A percentile compares a stretch with the other conserved stretches of the same genome.
These are phyloP conservation scores for Synergus gifuensis DNA, from an alignment of 2,888 invertebrate genomes.

Conservation along the genomic window DNA sequence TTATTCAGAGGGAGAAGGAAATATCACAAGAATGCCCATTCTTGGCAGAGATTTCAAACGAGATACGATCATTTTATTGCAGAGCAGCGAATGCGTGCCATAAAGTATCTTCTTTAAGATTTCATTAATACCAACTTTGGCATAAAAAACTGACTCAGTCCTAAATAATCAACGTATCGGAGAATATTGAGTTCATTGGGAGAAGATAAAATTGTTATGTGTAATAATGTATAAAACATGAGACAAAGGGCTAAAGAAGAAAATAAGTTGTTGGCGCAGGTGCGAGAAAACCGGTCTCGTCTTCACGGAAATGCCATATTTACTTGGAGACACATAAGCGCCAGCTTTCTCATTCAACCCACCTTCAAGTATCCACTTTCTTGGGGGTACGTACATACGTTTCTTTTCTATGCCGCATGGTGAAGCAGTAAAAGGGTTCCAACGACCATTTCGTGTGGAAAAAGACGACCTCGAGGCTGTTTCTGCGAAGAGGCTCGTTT, in stretches of 20 bases:
- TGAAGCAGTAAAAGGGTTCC: slow-evolving; percentile 1
- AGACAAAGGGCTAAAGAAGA: slow-evolving; percentile 11
- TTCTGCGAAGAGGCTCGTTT: slow-evolving; percentile 17
- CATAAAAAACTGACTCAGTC: neutral
- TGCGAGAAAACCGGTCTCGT: slow-evolving; percentile 61
- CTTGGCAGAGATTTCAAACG: neutral
- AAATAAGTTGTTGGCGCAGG: slow-evolving; percentile 61
- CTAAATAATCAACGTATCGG: neutral
- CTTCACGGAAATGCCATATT: slow-evolving; percentile 49
- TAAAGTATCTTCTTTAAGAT: neutral
- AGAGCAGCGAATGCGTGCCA: neutral
- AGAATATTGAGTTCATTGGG: neutral
- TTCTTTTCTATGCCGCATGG: slow-evolving; percentile 26
- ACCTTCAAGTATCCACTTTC: slow-evolving; percentile 38
- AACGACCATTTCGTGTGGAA: neutral
- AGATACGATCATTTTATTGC: neutral
- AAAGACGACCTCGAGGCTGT: slow-evolving; percentile 6
- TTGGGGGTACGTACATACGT: slow-evolving; percentile 43
- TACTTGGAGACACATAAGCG: slow-evolving; percentile 43
- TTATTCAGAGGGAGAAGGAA: neutral
- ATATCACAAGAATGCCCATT: neutral
- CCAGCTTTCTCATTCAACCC: slow-evolving; percentile 5
- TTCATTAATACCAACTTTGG: slow-evolving; percentile 2
- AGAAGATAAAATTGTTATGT: neutral
- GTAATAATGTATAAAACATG: neutral